Evolutionary conservation across 92 coral and sea anemone genomes (phyloP), one percentile per base, ranked within the genome.

Genomic region (Phenganax marumi): DNA sequence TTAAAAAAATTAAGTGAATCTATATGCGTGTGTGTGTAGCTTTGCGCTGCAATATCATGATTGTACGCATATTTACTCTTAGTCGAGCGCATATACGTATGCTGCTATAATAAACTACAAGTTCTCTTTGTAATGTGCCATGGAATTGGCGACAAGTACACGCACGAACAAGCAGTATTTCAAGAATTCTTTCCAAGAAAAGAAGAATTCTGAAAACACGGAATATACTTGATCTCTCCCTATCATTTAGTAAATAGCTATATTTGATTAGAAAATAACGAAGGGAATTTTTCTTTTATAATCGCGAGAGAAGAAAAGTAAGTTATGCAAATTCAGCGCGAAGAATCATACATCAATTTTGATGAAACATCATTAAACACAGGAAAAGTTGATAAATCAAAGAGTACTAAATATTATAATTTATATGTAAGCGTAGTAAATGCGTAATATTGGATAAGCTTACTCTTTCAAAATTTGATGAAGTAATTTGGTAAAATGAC

Each of bases 381-480:
- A 62, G 10, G 68, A 62, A 70, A 46, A 12, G 47, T n/a, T 70
- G 81, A 1, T 7, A 76, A 22, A 12, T 11, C 12, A 24, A 18
- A 51, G 1, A 51, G 60, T 21, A 24, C 43, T 60, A 60, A 12
- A 22, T 9, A 52, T 22, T 53, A 12, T 39, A n/a, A n/a, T n/a
- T n/a, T n/a, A 60, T 16, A 33, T 48, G 47, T 48, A 26, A 62
- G 73, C 61, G 62, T 51, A 56, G 61, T 51, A 52, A 33, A 62
- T 21, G 83, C 83, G 50, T 56, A 61, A 46, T 23, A 76, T 76
- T 52, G 43, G 33, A 66, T 62, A 61, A 16, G 60, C 83, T 78
- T 78, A 78, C 83, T 78, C 83, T 78, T 78, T 78, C 73, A 78
- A 78, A 78, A 78, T 78, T 60, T 78, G 54, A 78, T 62, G 73